Evolutionary conservation across 2,888 invertebrate genomes (phyloP).

Genomic region (Aproaerema taeniolella): DNA sequence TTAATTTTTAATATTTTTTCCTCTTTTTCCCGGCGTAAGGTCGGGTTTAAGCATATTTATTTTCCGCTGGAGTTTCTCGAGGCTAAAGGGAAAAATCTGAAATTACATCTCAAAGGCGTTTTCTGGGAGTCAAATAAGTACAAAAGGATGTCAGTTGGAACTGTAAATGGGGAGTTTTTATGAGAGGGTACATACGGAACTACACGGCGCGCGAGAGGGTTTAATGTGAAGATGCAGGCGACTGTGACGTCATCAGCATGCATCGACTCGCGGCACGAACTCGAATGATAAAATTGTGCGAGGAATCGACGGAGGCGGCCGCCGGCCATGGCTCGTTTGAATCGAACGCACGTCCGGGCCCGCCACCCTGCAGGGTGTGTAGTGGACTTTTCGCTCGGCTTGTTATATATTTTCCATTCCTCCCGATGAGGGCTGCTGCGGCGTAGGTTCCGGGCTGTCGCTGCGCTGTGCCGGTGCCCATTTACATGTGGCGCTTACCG

Average conservation of each 20-base stretch:
- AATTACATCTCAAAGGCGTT: conserved; percentile 59
- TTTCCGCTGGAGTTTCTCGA: conserved; percentile 55
- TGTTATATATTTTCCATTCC: conserved; percentile 75
- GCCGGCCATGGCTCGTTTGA: conserved; percentile 67
- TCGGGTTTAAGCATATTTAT: conserved; percentile 75
- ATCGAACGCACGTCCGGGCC: conserved; percentile 73
- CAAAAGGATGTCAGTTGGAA: conserved; percentile 3
- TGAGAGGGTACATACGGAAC: conserved; percentile 8
- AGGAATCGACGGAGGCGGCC: conserved; percentile 42
- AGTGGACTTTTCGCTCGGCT: conserved; percentile 76
- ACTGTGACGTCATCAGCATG: conserved; percentile 24
- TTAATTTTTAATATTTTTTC: conserved; percentile 72
- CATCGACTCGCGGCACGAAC: conserved; percentile 24
- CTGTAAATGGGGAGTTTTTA: not conserved
- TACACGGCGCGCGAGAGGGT: no score
- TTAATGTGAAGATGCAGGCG: no score
- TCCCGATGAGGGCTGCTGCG: conserved; percentile 65
- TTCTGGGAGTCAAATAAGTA: conserved; percentile 24
- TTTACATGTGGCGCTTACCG: conserved; percentile 60
- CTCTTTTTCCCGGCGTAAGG: conserved; percentile 50
- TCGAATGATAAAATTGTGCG: conserved; percentile 39
- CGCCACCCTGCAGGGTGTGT: conserved; percentile 55
- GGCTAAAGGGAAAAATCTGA: conserved; percentile 53
- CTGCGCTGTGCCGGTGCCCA: conserved; percentile 34
- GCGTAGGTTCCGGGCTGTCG: conserved; percentile 52